Conservation (phyloP, 2,888 invertebrate species). For the Amitus sp. region DNA sequence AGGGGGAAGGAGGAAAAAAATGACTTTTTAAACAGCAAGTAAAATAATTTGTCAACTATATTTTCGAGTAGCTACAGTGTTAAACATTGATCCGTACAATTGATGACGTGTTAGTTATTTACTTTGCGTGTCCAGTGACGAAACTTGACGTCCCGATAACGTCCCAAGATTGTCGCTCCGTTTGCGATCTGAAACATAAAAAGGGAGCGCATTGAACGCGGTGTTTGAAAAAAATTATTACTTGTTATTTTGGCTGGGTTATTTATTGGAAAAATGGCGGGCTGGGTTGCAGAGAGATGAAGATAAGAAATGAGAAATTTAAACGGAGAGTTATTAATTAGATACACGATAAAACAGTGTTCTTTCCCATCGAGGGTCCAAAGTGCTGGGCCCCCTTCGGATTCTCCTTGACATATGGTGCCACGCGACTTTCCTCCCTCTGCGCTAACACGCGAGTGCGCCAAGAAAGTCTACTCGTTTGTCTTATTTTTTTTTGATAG, state of each 20-base stretch:
- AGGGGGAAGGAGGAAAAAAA: not conserved
- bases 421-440: conserved; percentile 58
- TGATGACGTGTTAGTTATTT: conserved; percentile 33
- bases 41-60: conserved; percentile 62
- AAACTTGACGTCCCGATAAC: conserved; percentile 6
- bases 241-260: no score
- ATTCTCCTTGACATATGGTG: conserved; percentile 58
- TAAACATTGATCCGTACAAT: conserved; percentile 53
- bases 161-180: conserved; percentile 7
- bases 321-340: conserved; percentile 60
- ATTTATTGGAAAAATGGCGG: not conserved
- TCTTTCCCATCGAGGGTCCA: conserved; percentile 58
- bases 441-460: conserved; percentile 37
- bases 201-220: not conserved
- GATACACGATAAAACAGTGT: conserved; percentile 64
- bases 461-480: conserved; percentile 35
- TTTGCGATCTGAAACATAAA: conserved; percentile 50
- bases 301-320: conserved; percentile 21
- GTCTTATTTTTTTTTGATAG: conserved; percentile 31
- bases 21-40: conserved; percentile 40
- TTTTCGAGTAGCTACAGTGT: conserved; percentile 57
- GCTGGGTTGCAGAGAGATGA: conserved; percentile 14
- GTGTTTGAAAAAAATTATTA: no score
- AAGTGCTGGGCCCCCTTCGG: conserved; percentile 55
- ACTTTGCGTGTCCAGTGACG: conserved; percentile 21